Evolutionary conservation across 2,888 invertebrate genomes (phyloP).

Genomic region (Invenusta paracnida): DNA sequence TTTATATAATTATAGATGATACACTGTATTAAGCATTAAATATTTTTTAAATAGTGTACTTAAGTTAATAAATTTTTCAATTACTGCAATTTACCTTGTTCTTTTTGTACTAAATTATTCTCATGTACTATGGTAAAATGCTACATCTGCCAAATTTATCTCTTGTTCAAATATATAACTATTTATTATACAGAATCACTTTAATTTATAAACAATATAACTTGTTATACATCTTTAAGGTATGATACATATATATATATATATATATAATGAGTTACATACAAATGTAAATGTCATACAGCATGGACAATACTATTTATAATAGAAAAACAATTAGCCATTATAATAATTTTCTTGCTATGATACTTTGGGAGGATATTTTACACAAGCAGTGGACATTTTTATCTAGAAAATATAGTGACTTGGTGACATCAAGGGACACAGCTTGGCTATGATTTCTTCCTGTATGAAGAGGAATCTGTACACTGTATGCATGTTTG

Average conservation of each 20-base stretch:
- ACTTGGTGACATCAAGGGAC: not conserved
- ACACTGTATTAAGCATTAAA: too few relatives aligned
- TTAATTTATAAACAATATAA: not conserved
- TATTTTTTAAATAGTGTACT: not conserved
- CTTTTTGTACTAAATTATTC: not conserved
- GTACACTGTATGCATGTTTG: not conserved
- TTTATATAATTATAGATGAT: too few relatives aligned
- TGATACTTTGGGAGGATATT: not conserved
- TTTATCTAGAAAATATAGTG: not conserved
- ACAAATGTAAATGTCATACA: not conserved
- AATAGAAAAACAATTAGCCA: not conserved
- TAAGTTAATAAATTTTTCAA: not conserved
- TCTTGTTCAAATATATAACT: not conserved
- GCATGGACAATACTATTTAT: not conserved
- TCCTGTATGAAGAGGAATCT: not conserved
- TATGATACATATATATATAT: not conserved
- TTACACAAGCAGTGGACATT: not conserved
- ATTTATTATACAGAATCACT: not conserved
- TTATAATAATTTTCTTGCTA: not conserved
- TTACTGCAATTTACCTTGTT: not conserved
- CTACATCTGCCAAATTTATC: not conserved
- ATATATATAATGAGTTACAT: slow-evolving; percentile 4
- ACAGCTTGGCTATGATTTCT: not conserved
- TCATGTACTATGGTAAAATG: not conserved
- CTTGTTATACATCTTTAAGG: not conserved